These are phyloP conservation scores for Riparia riparia DNA, from an alignment of 2,113 vertebrate genomes.

Conservation along the genomic window DNA sequence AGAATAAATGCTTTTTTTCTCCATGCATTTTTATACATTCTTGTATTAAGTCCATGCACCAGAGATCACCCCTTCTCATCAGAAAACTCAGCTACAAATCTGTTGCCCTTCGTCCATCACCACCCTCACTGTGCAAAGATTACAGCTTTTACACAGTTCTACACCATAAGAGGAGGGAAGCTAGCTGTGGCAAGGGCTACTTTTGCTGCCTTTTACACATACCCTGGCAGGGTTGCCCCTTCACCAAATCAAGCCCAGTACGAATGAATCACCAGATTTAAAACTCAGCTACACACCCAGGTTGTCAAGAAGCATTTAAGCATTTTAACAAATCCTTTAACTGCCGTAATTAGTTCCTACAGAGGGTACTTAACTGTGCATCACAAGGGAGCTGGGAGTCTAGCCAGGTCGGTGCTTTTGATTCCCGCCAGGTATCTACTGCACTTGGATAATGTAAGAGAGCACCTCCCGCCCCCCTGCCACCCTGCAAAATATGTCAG, in stretches of 20 bases:
- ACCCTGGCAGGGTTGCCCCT: neutral
- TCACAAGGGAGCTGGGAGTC: constrained; percentile 18
- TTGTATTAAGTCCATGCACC: neutral
- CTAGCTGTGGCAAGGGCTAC: neutral
- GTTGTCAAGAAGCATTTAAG: neutral
- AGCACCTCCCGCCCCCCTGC: neutral
- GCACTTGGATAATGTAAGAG: neutral
- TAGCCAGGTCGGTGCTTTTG: neutral
- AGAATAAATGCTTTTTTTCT: neutral
- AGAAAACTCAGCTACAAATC: neutral
- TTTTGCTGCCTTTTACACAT: neutral
- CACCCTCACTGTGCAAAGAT: neutral
- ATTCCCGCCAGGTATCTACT: neutral
- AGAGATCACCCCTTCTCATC: neutral
- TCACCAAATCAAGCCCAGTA: neutral
- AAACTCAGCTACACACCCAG: neutral
- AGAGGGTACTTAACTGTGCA: neutral
- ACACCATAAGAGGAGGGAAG: neutral
- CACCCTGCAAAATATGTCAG: neutral
- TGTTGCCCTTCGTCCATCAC: neutral
- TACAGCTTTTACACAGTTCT: neutral
- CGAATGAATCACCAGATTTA: neutral
- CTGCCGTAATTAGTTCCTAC: neutral
- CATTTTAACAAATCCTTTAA: constrained; percentile 28
- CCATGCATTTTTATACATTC: neutral